These are phyloP conservation scores for Syrista parreyssii DNA, from an alignment of 2,888 invertebrate genomes.

Conservation along the genomic window DNA sequence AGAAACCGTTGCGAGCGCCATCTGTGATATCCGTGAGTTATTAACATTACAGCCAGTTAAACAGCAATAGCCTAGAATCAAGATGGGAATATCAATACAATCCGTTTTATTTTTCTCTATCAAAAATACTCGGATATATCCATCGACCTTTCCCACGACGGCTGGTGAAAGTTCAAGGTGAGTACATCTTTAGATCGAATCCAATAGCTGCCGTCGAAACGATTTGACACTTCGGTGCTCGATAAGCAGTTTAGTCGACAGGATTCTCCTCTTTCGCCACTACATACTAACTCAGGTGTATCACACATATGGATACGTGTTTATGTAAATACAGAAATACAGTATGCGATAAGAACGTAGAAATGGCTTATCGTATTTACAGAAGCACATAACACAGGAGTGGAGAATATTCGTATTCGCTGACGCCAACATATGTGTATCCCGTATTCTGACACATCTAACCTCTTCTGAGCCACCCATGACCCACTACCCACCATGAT, in stretches of 20 bases:
- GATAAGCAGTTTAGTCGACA: constrained; percentile 31
- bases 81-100: too few relatives aligned
- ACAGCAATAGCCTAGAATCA: too few relatives aligned
- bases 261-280: background rate
- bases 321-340: background rate
- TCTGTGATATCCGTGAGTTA: too few relatives aligned
- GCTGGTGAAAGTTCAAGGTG: too few relatives aligned
- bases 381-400: constrained; percentile 34
- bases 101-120: too few relatives aligned
- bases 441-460: too few relatives aligned
- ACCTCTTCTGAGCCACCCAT: too few relatives aligned
- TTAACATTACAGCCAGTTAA: too few relatives aligned
- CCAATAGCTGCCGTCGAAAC: constrained; percentile 22
- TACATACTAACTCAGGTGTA: background rate
- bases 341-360: constrained; percentile 20
- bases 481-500: too few relatives aligned
- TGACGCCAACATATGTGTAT: constrained; percentile 2
- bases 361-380: constrained; percentile 42
- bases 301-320: background rate
- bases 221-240: constrained; percentile 36
- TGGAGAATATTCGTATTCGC: constrained; percentile 21
- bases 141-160: too few relatives aligned
- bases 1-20: too few relatives aligned
- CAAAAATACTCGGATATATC: too few relatives aligned
- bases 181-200: background rate